Percentiles rank a stretch among this genome's conserved stretches.
Conservation (phyloP, 2,113 vertebrate species). For the Picathartes gymnocephalus region DNA sequence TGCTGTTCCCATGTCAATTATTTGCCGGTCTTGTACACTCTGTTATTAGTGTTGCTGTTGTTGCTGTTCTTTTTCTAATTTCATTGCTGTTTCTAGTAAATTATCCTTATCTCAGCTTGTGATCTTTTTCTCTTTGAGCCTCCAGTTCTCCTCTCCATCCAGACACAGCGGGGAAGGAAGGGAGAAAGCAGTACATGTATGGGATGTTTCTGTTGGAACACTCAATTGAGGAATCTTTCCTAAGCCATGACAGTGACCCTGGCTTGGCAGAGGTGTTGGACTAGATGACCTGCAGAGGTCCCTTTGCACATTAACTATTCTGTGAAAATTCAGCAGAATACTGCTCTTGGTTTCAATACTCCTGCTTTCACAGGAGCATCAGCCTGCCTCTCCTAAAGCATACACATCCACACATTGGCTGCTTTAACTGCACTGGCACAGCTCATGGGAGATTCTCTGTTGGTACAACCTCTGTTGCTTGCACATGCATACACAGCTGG, state of each 20-base stretch:
- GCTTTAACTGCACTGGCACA: neutral
- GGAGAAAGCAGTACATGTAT: neutral
- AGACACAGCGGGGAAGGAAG: neutral
- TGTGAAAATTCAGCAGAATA: neutral
- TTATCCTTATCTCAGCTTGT: neutral
- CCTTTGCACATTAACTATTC: neutral
- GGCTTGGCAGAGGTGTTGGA: neutral
- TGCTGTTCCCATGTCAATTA: neutral
- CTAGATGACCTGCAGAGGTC: neutral
- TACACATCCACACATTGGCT: rapidly evolving
- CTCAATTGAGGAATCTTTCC: neutral
- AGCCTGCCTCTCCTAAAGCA: neutral
- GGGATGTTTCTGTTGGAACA: neutral
- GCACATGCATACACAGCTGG: neutral
- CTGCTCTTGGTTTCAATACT: neutral
- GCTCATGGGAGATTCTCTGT: neutral
- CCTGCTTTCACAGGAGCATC: neutral
- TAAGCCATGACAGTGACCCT: neutral
- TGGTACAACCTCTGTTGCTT: neutral
- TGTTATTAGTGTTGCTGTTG: neutral
- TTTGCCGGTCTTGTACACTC: neutral
- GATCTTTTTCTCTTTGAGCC: neutral
- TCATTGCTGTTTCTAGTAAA: neutral
- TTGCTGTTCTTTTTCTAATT: neutral
- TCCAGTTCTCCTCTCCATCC: neutral